Conservation (phyloP, 2,888 invertebrate species). For the Volucella inanis region DNA sequence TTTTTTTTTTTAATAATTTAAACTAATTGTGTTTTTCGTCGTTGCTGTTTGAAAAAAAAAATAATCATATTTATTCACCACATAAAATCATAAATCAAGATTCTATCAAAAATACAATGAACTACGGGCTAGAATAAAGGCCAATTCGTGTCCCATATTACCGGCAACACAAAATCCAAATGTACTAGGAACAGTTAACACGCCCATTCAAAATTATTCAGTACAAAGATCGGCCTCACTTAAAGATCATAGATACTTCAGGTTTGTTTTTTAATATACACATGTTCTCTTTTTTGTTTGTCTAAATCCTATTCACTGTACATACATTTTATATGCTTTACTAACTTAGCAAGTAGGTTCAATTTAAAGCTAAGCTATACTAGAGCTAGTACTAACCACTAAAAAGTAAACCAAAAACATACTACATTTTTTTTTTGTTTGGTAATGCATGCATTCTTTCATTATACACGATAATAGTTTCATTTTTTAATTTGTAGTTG, state of each 20-base stretch:
- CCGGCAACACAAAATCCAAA: conserved; percentile 85
- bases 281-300: conserved; percentile 51
- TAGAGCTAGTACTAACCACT: conserved; percentile 52
- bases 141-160: conserved; percentile 91
- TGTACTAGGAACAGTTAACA: conserved; percentile 80
- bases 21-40: conserved; percentile 69
- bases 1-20: conserved; percentile 51
- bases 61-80: conserved; percentile 63
- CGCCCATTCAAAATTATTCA: conserved; percentile 84
- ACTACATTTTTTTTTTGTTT: conserved; percentile 15
- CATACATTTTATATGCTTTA: conserved; percentile 54
- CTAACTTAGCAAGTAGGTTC: conserved; percentile 28
- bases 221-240: conserved; percentile 86
- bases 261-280: conserved; percentile 80
- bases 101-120: conserved; percentile 95
- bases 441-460: conserved; percentile 49
- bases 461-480: conserved; percentile 20
- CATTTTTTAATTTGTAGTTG: conserved; percentile 16
- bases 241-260: conserved; percentile 84
- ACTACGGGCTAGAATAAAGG: conserved; percentile 94
- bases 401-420: conserved; percentile 21
- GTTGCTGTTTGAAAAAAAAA: conserved; percentile 65
- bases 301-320: conserved; percentile 51
- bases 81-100: conserved; percentile 84
- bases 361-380: conserved; percentile 1